Conservation (phyloP, 2,888 invertebrate species). For the Peribatodes rhomboidaria region DNA sequence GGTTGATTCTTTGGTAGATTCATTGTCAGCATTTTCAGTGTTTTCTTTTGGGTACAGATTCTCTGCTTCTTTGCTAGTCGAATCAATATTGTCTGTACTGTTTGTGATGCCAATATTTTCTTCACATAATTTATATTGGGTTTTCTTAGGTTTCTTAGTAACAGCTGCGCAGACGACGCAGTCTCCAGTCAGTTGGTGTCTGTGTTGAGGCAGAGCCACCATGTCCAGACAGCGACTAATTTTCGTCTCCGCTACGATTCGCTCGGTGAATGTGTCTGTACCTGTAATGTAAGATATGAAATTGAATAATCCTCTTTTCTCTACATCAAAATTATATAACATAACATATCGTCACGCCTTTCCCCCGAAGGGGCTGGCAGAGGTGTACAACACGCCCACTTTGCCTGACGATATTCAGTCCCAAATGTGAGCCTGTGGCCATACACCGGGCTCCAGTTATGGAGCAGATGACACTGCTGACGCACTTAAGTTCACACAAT, state of each 20-base stretch:
- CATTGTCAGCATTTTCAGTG: neutral
- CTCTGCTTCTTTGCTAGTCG: neutral
- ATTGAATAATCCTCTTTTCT: too few species aligned
- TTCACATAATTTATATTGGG: too few species aligned
- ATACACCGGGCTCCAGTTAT: too few species aligned
- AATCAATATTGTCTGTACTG: neutral
- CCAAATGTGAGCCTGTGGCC: too few species aligned
- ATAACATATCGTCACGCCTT: too few species aligned
- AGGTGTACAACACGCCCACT: too few species aligned
- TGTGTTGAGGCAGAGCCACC: slow-evolving; percentile 51
- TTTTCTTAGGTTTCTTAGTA: neutral
- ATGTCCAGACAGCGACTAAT: slow-evolving; percentile 11
- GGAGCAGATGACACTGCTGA: too few species aligned
- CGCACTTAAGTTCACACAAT: too few species aligned
- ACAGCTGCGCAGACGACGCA: slow-evolving; percentile 59
- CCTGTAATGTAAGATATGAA: slow-evolving; percentile 9
- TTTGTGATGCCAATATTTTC: too few species aligned
- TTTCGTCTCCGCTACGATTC: neutral
- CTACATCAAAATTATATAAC: too few species aligned
- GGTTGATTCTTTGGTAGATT: neutral
- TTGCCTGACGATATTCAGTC: too few species aligned
- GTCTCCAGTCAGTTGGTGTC: slow-evolving; percentile 53
- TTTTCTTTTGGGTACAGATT: neutral
- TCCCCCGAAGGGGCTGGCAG: too few species aligned
- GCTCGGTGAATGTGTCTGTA: neutral